Conservation (phyloP, 2,113 vertebrate genomes). For the Nothoprocta perdicaria region DNA sequence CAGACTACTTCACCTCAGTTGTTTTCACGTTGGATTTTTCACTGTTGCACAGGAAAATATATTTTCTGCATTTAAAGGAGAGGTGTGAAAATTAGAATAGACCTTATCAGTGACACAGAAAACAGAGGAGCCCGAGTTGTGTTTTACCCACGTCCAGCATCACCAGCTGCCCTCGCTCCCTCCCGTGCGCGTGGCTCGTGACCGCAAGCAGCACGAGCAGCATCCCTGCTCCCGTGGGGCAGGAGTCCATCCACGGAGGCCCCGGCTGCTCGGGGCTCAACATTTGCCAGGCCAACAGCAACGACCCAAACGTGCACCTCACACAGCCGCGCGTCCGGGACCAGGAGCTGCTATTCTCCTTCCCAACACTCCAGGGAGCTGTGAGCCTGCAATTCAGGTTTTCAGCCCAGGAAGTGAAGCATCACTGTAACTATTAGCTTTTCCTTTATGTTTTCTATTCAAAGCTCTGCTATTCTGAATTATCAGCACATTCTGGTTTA, state of each 20-base stretch:
- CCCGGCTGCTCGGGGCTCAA: conserved; percentile 45
- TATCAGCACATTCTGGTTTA: not conserved
- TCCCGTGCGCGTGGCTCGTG: not conserved
- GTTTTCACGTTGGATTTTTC: not conserved
- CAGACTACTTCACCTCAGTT: not conserved
- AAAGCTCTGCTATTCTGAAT: not conserved
- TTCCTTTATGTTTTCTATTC: not conserved
- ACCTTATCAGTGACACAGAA: not conserved
- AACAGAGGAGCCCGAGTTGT: not conserved
- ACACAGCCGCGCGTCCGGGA: conserved; percentile 37
- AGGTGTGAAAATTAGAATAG: not conserved
- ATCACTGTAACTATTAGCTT: not conserved
- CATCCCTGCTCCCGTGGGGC: not conserved
- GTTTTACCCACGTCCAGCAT: not conserved
- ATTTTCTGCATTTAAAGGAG: not conserved
- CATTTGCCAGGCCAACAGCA: conserved; percentile 47
- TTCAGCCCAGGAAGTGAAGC: conserved; percentile 46
- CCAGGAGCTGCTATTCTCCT: conserved; percentile 66
- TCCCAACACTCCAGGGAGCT: conserved; percentile 72
- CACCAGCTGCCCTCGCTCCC: not conserved
- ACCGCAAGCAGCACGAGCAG: not conserved
- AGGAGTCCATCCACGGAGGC: conserved; percentile 51
- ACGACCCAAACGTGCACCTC: not conserved
- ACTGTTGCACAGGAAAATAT: not conserved
- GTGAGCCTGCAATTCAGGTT: conserved; percentile 48